A percentile compares a stretch with the other conserved stretches of the same genome.
Conservation (phyloP, 2,113 vertebrate genomes). For the Cinclus mexicanus region DNA sequence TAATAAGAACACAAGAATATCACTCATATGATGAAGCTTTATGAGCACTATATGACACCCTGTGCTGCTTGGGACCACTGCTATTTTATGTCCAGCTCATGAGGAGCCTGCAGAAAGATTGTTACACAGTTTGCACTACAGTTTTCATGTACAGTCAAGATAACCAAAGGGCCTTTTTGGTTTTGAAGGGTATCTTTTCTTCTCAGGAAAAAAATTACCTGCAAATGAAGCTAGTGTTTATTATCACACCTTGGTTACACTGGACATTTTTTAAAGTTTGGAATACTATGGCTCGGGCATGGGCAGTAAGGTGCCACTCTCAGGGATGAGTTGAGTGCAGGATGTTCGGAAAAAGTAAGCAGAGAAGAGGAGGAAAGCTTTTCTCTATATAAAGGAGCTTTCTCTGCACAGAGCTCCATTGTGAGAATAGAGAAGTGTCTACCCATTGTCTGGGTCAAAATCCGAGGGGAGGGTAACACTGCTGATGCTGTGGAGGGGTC, state of each 20-base stretch:
- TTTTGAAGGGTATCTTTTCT: background rate
- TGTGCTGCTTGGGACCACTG: background rate
- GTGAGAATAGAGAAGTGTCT: background rate
- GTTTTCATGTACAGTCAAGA: background rate
- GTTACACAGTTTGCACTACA: background rate
- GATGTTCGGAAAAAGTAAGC: background rate
- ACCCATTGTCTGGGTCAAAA: background rate
- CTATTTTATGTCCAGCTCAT: background rate
- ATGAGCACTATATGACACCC: background rate
- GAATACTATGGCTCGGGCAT: background rate
- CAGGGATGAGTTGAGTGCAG: background rate
- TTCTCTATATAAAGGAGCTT: background rate
- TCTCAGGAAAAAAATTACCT: background rate
- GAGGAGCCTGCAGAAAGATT: background rate
- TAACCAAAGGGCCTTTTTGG: background rate
- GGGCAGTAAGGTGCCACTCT: background rate
- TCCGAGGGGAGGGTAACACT: background rate
- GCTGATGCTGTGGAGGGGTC: background rate
- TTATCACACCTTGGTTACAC: background rate
- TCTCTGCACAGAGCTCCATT: background rate
- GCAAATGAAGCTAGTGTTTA: background rate
- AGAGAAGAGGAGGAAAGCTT: background rate
- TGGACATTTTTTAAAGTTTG: background rate
- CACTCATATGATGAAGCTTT: background rate
- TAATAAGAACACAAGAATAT: background rate